A percentile compares a stretch with the other conserved stretches of the same genome.
Conservation (phyloP, 2,797 vertebrate species). For the Sebastes glaucus region DNA sequence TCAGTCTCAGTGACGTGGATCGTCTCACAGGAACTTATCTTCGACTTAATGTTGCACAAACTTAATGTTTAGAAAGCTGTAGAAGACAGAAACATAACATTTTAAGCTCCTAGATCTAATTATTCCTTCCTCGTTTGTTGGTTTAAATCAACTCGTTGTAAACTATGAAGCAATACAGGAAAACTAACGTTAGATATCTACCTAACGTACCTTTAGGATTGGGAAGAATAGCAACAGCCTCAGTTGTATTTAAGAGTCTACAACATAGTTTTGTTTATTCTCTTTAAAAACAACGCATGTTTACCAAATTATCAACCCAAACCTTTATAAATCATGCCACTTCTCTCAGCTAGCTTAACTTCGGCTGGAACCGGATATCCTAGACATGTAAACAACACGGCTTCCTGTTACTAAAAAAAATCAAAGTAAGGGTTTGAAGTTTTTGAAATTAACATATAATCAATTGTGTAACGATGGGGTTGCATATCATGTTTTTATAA, state of each 20-base stretch:
- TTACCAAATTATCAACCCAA: slow-evolving; percentile 30
- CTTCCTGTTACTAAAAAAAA: slow-evolving; percentile 29
- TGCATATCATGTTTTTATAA: accelerated
- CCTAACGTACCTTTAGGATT: not conserved
- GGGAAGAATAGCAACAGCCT: not conserved
- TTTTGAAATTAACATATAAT: not conserved
- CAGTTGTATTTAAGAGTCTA: not conserved
- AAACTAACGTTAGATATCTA: not conserved
- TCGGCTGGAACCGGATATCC: slow-evolving; percentile 25
- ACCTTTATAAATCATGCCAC: slow-evolving; percentile 9
- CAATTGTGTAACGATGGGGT: accelerated
- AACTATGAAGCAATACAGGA: not conserved
- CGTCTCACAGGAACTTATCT: not conserved
- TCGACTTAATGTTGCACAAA: not conserved
- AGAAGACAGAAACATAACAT: not conserved
- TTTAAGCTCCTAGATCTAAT: accelerated
- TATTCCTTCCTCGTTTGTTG: accelerated
- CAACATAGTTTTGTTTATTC: not conserved
- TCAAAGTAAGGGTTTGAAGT: slow-evolving; percentile 42
- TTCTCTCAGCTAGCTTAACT: not conserved
- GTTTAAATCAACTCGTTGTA: not conserved
- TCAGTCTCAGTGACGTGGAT: not conserved
- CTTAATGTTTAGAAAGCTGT: not conserved
- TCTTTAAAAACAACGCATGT: not conserved
- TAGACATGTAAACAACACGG: slow-evolving; percentile 59